Base-by-base conservation (phyloP, 2,888 invertebrate genomes). In the Drosophila kuntzei region DNA sequence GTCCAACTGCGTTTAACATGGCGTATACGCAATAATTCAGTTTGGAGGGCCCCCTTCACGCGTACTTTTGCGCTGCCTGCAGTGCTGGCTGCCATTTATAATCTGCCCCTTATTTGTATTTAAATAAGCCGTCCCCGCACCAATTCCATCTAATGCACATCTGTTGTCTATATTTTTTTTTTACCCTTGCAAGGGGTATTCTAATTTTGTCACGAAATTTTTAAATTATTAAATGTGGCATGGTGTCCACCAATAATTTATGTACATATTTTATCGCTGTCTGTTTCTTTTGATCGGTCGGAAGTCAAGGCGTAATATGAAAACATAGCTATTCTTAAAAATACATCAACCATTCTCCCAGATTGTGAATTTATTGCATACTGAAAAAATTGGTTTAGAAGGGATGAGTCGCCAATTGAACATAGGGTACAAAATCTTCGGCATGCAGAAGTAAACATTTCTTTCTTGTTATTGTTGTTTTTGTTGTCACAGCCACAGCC, bases 101-200 rank as follows among this genome's bases (percentile, higher is more conserved):
- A 84, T 74, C 61, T 71, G 82, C 71, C 76, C 87, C 78, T 82
- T 88, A 88, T 88, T 88, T 88, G 80, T 86, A 87, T 88, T 85
- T 86, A 83, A 88, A 85, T 76, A 70, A 70, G 60, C 51, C 25
- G 11, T 29, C 11, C 67, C 58, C 34, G 8, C 37, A 57, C 57
- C 71, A 32, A 58, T 59, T 44, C 22, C 49, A 16, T 60, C 70
- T 74, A 70, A 63, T 75, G 60, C 74, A 61, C 79, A 68, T 71
- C 71, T 75, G 65, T 71, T 78, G 34, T 75, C 53, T 57, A 58
- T 41, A 61, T 49, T 66, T 36, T 47, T 49, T 8, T 36, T 37
- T 16, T 39, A 9, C 9, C 16, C 11, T 32, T 32, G 32, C 5
- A 32, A 5, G 12, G 12, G 32, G 32, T 32, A 32, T 32, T 32